These are phyloP conservation scores for Pangasius macronema DNA, from an alignment of 2,797 vertebrate species.

Conservation along the genomic window DNA sequence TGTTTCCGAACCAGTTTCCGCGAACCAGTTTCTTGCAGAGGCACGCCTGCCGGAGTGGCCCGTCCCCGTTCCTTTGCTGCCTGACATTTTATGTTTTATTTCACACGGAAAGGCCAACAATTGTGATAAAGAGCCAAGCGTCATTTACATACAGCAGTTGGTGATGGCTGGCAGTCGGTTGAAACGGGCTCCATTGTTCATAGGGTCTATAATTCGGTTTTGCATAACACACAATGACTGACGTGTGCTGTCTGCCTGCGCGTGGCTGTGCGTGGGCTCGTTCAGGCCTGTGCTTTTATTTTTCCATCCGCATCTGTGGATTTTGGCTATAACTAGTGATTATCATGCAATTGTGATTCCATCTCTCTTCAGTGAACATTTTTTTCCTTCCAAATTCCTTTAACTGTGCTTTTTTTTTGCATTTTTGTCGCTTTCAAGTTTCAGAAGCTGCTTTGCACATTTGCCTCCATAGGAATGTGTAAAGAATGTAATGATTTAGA, in stretches of 20 bases:
- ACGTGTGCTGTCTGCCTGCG: constrained; percentile 28
- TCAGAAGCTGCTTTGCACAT: background rate
- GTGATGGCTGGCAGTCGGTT: constrained; percentile 41
- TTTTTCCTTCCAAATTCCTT: background rate
- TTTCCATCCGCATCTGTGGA: constrained; percentile 25
- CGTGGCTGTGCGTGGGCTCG: constrained; percentile 18
- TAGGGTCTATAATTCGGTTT: constrained; percentile 28
- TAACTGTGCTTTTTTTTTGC: background rate
- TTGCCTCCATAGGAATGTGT: background rate
- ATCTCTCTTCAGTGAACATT: background rate
- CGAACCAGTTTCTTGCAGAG: constrained; percentile 36
- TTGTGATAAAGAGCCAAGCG: constrained; percentile 47
- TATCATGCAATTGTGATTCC: constrained; percentile 26
- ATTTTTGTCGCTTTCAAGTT: background rate
- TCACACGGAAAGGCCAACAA: constrained; percentile 38
- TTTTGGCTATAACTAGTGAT: constrained; percentile 36
- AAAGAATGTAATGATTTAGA: background rate
- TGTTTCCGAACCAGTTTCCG: constrained; percentile 30
- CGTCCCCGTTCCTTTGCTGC: background rate
- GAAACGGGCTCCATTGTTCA: constrained; percentile 44
- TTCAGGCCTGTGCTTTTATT: constrained; percentile 40
- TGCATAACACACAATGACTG: constrained; percentile 46
- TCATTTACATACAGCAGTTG: constrained; percentile 41
- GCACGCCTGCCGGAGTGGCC: constrained; percentile 28
- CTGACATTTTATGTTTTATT: constrained; percentile 53